A percentile compares a stretch with the other conserved stretches of the same genome.
Evolutionary conservation across 2,888 invertebrate species (phyloP).

Genomic region (Tanypteryx hageni): DNA sequence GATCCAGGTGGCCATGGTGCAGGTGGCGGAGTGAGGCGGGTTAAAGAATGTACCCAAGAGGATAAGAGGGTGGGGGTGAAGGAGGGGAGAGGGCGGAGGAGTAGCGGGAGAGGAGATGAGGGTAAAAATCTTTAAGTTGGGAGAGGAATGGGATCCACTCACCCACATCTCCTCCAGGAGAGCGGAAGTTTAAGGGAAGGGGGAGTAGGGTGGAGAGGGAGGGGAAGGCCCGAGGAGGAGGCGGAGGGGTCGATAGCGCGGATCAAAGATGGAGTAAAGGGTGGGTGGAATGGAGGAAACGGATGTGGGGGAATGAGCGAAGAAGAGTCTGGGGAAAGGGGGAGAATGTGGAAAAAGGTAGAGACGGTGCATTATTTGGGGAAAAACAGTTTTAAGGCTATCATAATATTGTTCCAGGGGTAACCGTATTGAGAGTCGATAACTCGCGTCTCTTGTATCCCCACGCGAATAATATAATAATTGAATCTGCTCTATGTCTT

Average conservation of each 20-base stretch:
- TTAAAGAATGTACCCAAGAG: too few species aligned
- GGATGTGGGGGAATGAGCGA: not conserved
- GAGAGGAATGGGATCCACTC: slow-evolving; percentile 21
- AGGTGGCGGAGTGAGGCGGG: too few species aligned
- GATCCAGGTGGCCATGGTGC: too few species aligned
- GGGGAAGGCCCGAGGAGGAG: not conserved
- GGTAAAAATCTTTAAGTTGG: slow-evolving; percentile 8
- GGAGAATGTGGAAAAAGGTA: not conserved
- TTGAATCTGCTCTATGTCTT: too few species aligned
- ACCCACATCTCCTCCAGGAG: not conserved
- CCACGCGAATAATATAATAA: not conserved
- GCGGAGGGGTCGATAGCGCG: not conserved
- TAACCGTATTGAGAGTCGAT: not conserved
- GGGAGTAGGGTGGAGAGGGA: not conserved
- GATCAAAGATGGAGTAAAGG: not conserved
- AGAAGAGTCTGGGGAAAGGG: not conserved
- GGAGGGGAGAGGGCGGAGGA: not conserved
- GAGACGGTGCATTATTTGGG: not conserved
- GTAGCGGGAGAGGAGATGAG: not conserved
- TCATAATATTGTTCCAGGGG: not conserved
- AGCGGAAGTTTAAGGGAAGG: not conserved
- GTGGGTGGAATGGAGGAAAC: not conserved
- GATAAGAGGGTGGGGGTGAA: too few species aligned
- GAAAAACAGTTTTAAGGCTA: not conserved
- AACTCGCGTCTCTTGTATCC: not conserved